phyloP scores from a whole-genome alignment of 1,140 invertebrate species.

The Eupristina koningsbergeri region DNA sequence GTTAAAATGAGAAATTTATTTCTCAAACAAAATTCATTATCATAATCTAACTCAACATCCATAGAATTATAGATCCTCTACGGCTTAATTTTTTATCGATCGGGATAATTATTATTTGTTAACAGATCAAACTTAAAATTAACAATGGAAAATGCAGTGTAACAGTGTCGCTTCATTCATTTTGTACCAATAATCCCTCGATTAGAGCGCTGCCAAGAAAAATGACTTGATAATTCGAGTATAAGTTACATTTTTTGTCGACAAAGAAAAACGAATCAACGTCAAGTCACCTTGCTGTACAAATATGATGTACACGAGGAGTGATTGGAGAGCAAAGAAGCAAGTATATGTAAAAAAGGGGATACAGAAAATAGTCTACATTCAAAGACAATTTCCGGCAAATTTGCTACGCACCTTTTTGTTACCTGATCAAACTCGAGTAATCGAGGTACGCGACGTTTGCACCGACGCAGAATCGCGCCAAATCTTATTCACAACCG shows the following conservation, averaged over 20 bases:
- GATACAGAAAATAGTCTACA: neutral
- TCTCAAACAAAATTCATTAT: no score
- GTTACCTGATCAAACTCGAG: neutral
- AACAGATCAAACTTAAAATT: neutral
- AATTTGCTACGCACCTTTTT: conserved; percentile 47
- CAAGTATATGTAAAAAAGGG: neutral
- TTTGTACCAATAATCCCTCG: neutral
- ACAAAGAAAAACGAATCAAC: neutral
- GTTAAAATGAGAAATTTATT: no score
- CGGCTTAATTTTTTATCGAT: no score
- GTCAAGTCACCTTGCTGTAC: conserved; percentile 16
- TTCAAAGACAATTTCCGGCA: conserved; percentile 51
- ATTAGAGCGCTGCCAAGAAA: neutral
- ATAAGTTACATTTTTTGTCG: neutral
- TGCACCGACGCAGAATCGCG: neutral
- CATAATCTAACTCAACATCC: no score
- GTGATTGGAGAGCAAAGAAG: conserved; percentile 2
- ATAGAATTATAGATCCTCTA: no score
- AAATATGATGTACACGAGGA: conserved; percentile 16
- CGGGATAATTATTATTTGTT: no score
- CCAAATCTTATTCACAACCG: neutral
- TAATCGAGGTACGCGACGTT: neutral
- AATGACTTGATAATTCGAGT: neutral
- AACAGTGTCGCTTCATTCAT: neutral
- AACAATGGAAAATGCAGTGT: neutral